Evolutionary conservation across 2,888 invertebrate genomes (phyloP).

Genomic region (Lottia scabra): DNA sequence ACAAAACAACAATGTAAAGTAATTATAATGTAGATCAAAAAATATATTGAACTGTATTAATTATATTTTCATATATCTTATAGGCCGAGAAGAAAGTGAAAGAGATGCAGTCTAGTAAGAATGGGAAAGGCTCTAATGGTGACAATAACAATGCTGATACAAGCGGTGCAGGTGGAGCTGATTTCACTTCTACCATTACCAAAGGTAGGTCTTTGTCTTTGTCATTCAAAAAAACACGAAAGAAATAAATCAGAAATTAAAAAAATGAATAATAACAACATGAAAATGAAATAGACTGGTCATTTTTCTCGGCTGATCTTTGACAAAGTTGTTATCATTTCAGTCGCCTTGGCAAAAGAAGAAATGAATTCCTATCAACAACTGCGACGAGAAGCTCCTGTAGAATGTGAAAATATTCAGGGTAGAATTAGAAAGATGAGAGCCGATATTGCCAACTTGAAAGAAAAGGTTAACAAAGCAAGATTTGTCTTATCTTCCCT

Average conservation of each 20-base stretch:
- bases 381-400: conserved; percentile 8
- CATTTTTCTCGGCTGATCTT: background rate
- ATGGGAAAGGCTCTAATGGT: background rate
- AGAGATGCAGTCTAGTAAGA: background rate
- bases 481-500: conserved; percentile 24
- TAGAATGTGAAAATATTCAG: conserved; percentile 16
- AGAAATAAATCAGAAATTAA: background rate
- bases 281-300: conserved; percentile 11
- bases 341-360: conserved; percentile 7
- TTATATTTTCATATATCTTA: too few species aligned
- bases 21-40: too few species aligned
- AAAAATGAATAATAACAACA: background rate
- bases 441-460: conserved; percentile 27
- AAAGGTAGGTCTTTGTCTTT: too few species aligned
- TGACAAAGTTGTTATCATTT: background rate
- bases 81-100: conserved; percentile 13
- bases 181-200: background rate
- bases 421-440: conserved; percentile 12
- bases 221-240: background rate
- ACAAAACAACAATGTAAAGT: too few species aligned
- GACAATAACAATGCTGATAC: background rate
- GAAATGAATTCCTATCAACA: conserved; percentile 8
- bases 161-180: conserved; percentile 1
- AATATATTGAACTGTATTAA: too few species aligned
- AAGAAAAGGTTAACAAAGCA: conserved; percentile 29